phyloP scores from a whole-genome alignment of 2,888 invertebrate species.

The Callyntrura guangdongensis region DNA sequence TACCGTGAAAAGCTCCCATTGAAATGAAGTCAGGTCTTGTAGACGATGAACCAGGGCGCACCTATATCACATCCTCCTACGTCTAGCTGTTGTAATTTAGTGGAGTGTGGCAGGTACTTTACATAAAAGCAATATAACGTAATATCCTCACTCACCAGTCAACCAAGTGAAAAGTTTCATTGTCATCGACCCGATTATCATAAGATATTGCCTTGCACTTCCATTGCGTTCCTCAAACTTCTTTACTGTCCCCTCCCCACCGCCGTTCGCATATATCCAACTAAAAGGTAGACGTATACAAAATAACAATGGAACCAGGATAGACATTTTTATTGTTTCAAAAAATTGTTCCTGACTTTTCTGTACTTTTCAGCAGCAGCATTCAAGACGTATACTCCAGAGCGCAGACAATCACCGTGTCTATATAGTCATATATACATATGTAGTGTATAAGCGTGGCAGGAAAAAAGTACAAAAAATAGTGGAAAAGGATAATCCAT shows the following conservation, averaged over 20 bases:
- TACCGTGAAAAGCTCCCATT: no score
- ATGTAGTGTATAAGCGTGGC: background rate
- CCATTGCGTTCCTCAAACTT: conserved; percentile 45
- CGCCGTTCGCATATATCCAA: background rate
- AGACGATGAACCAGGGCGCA: no score
- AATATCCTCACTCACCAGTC: background rate
- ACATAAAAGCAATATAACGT: background rate
- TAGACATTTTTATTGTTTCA: conserved; percentile 23
- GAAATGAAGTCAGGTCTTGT: no score
- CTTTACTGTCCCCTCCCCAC: background rate
- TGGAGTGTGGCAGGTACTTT: background rate
- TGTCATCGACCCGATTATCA: conserved; percentile 46
- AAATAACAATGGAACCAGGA: background rate
- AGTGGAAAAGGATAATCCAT: background rate
- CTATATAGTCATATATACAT: background rate
- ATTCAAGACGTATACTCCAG: background rate
- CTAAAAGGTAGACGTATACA: background rate
- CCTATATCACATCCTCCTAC: no score
- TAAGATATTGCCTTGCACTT: conserved; percentile 33
- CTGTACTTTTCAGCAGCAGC: background rate
- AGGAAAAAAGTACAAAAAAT: background rate
- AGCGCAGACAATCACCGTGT: no score
- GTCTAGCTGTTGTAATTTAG: background rate
- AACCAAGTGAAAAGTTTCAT: conserved; percentile 20
- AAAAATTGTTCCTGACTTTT: conserved; percentile 10